phyloP scores from a whole-genome alignment of 2,888 invertebrate species.

The Acleris holmiana region DNA sequence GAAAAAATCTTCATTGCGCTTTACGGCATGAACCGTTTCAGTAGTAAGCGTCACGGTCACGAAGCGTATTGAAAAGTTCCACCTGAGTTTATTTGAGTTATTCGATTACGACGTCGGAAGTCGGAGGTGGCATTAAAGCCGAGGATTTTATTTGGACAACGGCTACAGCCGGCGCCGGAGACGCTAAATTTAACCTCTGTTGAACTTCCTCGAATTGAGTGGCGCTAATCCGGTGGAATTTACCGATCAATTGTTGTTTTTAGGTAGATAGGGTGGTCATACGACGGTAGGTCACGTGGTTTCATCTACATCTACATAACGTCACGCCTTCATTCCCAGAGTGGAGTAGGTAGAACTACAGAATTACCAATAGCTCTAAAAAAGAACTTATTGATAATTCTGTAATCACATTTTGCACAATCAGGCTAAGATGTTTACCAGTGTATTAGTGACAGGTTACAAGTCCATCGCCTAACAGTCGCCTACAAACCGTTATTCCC shows the following conservation, averaged over 20 bases:
- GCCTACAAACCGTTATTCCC: too few species aligned
- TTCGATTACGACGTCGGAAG: conserved; percentile 68
- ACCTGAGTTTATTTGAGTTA: conserved; percentile 78
- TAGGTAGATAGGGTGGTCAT: too few species aligned
- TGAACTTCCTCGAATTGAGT: conserved; percentile 26
- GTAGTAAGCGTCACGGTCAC: conserved; percentile 77
- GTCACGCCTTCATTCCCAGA: too few species aligned
- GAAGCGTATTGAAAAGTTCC: conserved; percentile 77
- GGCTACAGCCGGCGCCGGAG: conserved; percentile 34
- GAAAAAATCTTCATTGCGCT: conserved; percentile 32
- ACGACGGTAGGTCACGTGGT: too few species aligned
- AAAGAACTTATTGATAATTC: too few species aligned
- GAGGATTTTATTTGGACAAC: conserved; percentile 51
- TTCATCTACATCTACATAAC: too few species aligned
- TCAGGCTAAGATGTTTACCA: too few species aligned
- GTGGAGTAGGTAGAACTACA: too few species aligned
- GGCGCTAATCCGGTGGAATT: not conserved
- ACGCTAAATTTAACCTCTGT: conserved; percentile 35
- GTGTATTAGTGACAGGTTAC: too few species aligned
- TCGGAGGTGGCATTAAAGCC: conserved; percentile 54
- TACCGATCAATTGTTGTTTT: conserved; percentile 1
- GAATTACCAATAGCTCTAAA: too few species aligned
- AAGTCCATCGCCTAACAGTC: too few species aligned
- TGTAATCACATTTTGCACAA: too few species aligned
- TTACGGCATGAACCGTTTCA: conserved; percentile 60